phyloP scores from a whole-genome alignment of 2,113 vertebrate genomes.

The Oncorhynchus keta region DNA sequence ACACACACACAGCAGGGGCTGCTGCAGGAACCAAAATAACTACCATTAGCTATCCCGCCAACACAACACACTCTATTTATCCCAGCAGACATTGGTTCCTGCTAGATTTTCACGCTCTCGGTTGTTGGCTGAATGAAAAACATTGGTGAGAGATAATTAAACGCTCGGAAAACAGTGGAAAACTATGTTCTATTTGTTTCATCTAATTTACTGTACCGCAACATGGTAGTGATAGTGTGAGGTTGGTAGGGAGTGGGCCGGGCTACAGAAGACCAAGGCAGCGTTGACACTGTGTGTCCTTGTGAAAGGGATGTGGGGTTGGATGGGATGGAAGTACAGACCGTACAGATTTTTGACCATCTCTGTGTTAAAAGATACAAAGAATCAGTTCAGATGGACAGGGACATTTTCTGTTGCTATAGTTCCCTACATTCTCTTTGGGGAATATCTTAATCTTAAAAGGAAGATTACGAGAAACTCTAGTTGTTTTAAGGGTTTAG shows the following conservation, averaged over 20 bases:
- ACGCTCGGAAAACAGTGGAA: slow-evolving; percentile 65
- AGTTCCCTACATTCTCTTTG: slow-evolving; percentile 19
- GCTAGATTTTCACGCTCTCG: slow-evolving; percentile 36
- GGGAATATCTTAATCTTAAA: slow-evolving; percentile 32
- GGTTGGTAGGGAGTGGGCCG: slow-evolving; percentile 43
- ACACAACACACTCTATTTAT: slow-evolving; percentile 1
- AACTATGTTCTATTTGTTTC: slow-evolving; percentile 77
- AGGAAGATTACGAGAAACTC: slow-evolving; percentile 84
- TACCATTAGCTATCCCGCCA: slow-evolving; percentile 9
- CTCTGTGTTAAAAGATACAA: slow-evolving; percentile 89
- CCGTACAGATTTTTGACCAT: slow-evolving; percentile 58
- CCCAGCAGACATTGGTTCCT: slow-evolving; percentile 38
- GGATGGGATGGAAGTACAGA: background rate
- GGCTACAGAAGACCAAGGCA: background rate
- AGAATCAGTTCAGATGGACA: slow-evolving; percentile 82
- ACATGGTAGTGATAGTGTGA: slow-evolving; percentile 62
- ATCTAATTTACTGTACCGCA: slow-evolving; percentile 75
- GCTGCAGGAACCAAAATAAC: slow-evolving; percentile 41
- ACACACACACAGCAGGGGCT: background rate
- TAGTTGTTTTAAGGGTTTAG: slow-evolving; percentile 87
- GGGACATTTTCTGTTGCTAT: slow-evolving; percentile 79
- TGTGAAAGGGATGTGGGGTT: background rate
- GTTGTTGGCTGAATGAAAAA: slow-evolving; percentile 75
- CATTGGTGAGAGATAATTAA: slow-evolving; percentile 76
- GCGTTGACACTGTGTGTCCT: slow-evolving; percentile 20